These are phyloP conservation scores for Chelonus formosanus DNA, from an alignment of 2,888 invertebrate genomes.

Conservation along the genomic window DNA sequence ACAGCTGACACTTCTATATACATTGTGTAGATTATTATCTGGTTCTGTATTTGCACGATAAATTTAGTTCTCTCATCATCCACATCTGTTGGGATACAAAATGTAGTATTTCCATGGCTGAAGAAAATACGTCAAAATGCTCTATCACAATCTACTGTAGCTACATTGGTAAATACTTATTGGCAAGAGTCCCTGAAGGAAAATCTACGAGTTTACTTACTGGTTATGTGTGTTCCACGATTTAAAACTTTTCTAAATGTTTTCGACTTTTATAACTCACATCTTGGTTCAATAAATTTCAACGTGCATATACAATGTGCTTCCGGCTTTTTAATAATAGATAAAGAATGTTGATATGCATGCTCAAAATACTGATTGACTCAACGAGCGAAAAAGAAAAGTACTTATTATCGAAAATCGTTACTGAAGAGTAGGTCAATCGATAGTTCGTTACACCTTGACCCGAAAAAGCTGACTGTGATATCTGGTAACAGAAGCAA, in stretches of 20 bases:
- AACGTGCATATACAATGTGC: too few species aligned
- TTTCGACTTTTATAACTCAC: too few species aligned
- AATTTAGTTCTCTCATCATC: constrained; percentile 20
- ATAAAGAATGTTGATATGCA: too few species aligned
- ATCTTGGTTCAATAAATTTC: too few species aligned
- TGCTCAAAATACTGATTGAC: neutral
- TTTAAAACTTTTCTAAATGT: too few species aligned
- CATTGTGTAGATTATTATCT: constrained; percentile 8
- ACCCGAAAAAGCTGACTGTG: constrained; percentile 46
- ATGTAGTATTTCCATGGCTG: constrained; percentile 14
- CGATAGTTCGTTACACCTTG: constrained; percentile 46
- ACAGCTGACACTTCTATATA: neutral
- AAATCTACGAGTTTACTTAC: neutral
- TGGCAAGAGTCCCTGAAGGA: constrained; percentile 9
- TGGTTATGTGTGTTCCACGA: neutral
- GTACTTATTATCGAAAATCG: constrained; percentile 15
- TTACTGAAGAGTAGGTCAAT: constrained; percentile 23
- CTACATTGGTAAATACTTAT: neutral
- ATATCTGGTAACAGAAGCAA: constrained; percentile 2
- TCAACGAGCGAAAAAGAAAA: neutral
- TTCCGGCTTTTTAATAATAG: too few species aligned
- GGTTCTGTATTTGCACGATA: constrained; percentile 23
- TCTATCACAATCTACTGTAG: neutral
- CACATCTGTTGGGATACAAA: neutral
- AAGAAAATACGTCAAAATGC: constrained; percentile 16